Evolutionary conservation across 2,888 invertebrate genomes (phyloP), one percentile per base, ranked within the genome.

Genomic region (Neoascia interrupta): DNA sequence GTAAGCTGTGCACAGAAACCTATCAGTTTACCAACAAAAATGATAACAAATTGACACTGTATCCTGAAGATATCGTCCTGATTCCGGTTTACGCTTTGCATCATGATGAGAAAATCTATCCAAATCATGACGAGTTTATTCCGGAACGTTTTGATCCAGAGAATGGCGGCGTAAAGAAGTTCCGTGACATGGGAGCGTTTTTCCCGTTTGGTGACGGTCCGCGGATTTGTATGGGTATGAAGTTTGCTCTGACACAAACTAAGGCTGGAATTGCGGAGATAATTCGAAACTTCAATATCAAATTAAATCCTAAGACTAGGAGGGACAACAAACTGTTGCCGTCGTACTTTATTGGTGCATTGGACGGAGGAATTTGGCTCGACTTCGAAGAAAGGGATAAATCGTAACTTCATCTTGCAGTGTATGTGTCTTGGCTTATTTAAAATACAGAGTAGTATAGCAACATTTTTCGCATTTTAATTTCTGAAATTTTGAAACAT

Each of bases 201-300:
- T 43, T 85, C 15, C 85, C 85, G 0, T 86, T 86, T 60, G 85
- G 86, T 0, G 84, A 85, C 82, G 86, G 86, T 1, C 85, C 85
- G 0, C 72, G 85, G 60, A 84, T 83, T 51, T 86, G 85, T 63
- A 82, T 84, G 47, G 85, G 85, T 85, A 31, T 26, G 31, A 84
- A 84, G 0, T 83, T 88, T 79, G 88, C 85, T 1, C 63, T 86
- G 45, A 81, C 83, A 1, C 84, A 86, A 47, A 80, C 84, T 11
- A 87, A 87, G 69, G 83, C 85, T 3, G 87, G 86, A 0, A 66
- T 87, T 47, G 84, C 84, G 21, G 83, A 83, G 41, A 82, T 87
- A 26, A 68, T 86, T 0, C 68, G 64, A 13, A 83, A 82, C 3
- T 88, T 84, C 49, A 81, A 81, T 21, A 81, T 87, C 8, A 82